phyloP scores from a whole-genome alignment of 1,140 invertebrate species.

The Diabrotica undecimpunctata region DNA sequence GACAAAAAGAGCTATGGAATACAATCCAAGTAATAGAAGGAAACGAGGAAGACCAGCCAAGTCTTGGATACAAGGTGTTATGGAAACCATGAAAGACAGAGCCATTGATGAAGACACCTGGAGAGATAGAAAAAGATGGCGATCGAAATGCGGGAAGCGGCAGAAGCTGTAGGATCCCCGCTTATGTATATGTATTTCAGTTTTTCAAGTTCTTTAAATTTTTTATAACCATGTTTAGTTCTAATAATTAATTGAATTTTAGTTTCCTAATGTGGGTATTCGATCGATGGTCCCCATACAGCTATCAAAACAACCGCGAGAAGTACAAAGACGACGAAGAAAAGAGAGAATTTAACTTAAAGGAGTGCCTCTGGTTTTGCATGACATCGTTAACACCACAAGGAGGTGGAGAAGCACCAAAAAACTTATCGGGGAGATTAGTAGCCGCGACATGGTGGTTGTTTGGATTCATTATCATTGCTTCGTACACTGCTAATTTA shows the following conservation, averaged over 20 bases:
- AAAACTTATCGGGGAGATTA: slow-evolving; percentile 86
- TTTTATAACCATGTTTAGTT: too few relatives aligned
- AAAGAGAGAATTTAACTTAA: slow-evolving; percentile 91
- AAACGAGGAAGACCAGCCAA: too few relatives aligned
- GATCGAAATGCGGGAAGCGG: too few relatives aligned
- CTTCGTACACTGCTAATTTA: slow-evolving; percentile 96
- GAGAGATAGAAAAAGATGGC: too few relatives aligned
- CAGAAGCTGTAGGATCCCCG: too few relatives aligned
- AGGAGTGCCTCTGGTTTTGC: slow-evolving; percentile 98
- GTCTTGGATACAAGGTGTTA: too few relatives aligned
- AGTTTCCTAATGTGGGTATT: slow-evolving; percentile 94
- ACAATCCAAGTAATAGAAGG: too few relatives aligned
- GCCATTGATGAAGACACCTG: too few relatives aligned
- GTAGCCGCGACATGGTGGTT: slow-evolving; percentile 97
- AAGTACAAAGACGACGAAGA: slow-evolving; percentile 93
- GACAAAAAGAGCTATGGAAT: too few relatives aligned
- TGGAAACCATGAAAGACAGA: too few relatives aligned
- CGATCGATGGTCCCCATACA: slow-evolving; percentile 94
- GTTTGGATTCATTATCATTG: slow-evolving; percentile 96
- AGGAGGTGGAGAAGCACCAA: slow-evolving; percentile 94
- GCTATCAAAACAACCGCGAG: slow-evolving; percentile 90
- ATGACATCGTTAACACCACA: slow-evolving; percentile 97
- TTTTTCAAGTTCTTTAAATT: too few relatives aligned
- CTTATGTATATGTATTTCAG: too few relatives aligned
- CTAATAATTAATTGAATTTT: slow-evolving; percentile 27